These are phyloP conservation scores for Falco punctatus DNA, from an alignment of 2,113 vertebrate species.

Conservation along the genomic window DNA sequence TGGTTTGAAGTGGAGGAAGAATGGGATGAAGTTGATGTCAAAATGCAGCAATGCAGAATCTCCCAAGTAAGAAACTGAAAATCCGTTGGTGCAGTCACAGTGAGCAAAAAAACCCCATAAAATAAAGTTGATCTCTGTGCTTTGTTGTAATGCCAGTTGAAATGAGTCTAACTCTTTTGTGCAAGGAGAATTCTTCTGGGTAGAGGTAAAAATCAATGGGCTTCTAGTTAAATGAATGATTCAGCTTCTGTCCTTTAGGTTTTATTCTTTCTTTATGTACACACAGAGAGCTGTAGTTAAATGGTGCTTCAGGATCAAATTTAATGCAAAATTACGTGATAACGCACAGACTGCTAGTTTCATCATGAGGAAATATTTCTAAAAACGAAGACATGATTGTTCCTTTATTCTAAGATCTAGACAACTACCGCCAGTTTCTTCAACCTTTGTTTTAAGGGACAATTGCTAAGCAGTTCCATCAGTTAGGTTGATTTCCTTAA, in stretches of 20 bases:
- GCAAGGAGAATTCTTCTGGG: not conserved
- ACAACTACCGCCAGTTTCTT: not conserved
- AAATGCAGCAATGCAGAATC: constrained; percentile 88
- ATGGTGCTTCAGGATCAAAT: not conserved
- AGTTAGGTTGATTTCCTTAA: not conserved
- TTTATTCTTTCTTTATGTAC: not conserved
- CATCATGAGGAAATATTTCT: not conserved
- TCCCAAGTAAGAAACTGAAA: constrained; percentile 81
- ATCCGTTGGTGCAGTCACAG: not conserved
- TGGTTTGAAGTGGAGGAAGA: constrained; percentile 98
- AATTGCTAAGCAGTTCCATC: not conserved
- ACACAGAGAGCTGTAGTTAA: not conserved
- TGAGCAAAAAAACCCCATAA: not conserved
- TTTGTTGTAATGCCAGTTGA: not conserved
- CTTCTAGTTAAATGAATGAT: not conserved
- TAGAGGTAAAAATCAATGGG: not conserved
- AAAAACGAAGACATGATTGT: not conserved
- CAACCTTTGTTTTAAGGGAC: not conserved
- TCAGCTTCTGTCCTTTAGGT: not conserved
- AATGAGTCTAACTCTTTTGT: not conserved
- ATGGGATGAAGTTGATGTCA: constrained; percentile 95
- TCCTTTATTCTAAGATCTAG: not conserved
- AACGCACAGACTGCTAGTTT: not conserved
- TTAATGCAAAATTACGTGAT: not conserved
- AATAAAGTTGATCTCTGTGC: not conserved